Percentiles rank a stretch among this genome's conserved stretches.
These are phyloP conservation scores for Cossypha caffra DNA, from an alignment of 2,797 vertebrate species.

Conservation along the genomic window DNA sequence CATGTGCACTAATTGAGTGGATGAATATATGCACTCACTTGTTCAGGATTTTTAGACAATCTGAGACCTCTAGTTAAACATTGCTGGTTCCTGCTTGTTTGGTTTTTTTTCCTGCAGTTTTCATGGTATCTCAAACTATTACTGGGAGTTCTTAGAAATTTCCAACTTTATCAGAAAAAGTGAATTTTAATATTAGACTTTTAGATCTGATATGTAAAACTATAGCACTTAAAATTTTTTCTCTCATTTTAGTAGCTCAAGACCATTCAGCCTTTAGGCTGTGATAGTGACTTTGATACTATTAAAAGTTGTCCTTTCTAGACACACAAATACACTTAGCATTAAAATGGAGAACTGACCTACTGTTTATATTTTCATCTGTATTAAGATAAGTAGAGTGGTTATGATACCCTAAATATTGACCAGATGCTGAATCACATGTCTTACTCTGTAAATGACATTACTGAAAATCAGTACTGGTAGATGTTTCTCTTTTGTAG, in stretches of 20 bases:
- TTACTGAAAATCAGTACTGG: neutral
- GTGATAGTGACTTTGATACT: neutral
- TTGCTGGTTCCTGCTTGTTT: neutral
- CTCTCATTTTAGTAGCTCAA: neutral
- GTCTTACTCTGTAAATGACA: neutral
- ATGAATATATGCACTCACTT: neutral
- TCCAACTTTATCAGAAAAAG: neutral
- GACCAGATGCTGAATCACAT: neutral
- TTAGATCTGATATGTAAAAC: neutral
- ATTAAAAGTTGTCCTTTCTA: neutral
- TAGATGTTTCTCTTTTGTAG: neutral
- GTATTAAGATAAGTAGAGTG: neutral
- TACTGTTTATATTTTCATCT: neutral
- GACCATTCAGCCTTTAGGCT: neutral
- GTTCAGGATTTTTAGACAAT: neutral
- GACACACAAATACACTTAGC: neutral
- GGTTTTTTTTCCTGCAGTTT: neutral
- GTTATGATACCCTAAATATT: neutral
- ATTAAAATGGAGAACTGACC: neutral
- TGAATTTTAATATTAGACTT: neutral
- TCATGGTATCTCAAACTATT: neutral
- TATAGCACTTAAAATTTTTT: neutral
- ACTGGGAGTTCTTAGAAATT: neutral
- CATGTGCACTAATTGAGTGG: neutral
- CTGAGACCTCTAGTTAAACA: neutral